Conservation (phyloP, 2,797 vertebrate genomes). For the Spea hammondii region DNA sequence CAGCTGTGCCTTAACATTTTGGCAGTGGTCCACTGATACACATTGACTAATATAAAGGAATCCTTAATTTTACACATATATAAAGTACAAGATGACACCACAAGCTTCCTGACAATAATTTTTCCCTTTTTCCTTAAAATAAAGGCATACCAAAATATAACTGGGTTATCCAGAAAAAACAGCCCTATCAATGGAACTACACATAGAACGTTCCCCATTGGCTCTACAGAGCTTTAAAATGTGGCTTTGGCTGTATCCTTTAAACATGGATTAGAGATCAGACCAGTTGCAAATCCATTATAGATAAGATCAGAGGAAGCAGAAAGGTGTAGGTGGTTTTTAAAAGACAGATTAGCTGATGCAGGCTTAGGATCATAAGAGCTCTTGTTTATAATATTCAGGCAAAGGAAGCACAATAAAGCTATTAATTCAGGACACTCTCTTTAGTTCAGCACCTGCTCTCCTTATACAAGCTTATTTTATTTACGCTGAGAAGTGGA, state of each 20-base stretch:
- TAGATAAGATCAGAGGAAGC: constrained; percentile 38
- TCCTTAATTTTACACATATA: too few relatives aligned
- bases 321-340: constrained; percentile 23
- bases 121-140: too few relatives aligned
- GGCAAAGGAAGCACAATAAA: constrained; percentile 18
- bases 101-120: too few relatives aligned
- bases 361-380: constrained; percentile 5
- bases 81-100: too few relatives aligned
- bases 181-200: constrained; percentile 31
- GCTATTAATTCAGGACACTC: constrained; percentile 20
- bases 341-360: constrained; percentile 36
- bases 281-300: constrained; percentile 19
- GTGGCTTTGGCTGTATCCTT: background rate
- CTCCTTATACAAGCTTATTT: constrained; percentile 3
- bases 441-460: constrained; percentile 29
- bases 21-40: too few relatives aligned
- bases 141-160: too few relatives aligned
- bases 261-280: constrained; percentile 38
- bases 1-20: too few relatives aligned
- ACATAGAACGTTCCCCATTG: constrained; percentile 4
- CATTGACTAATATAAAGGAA: too few relatives aligned
- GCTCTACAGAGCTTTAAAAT: constrained; percentile 26
- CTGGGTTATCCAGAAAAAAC: background rate
- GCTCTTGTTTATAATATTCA: constrained; percentile 38
- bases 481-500: constrained; percentile 9